Base-by-base conservation (phyloP, 1,140 invertebrate genomes). In the Hypothenemus hampei region DNA sequence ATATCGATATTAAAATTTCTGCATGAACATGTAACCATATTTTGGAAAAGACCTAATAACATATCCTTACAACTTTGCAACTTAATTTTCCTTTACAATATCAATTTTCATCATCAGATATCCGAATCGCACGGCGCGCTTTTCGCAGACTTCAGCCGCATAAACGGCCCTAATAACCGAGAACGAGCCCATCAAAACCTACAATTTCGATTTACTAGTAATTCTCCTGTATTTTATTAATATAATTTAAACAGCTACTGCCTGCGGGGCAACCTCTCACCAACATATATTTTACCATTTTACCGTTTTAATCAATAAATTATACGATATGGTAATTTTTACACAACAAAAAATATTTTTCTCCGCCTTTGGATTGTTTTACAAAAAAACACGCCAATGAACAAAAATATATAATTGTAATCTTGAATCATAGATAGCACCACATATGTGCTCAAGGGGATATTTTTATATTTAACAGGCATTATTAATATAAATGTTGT, bases 21-120 rank as follows among this genome's bases (percentile, higher is more conserved):
- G n/a, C n/a, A n/a, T n/a, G n/a, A n/a, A n/a, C n/a, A n/a, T n/a
- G n/a, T n/a, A n/a, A n/a, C n/a, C n/a, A n/a, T n/a, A n/a, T n/a
- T n/a, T n/a, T n/a, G n/a, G n/a, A n/a, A n/a, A n/a, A n/a, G n/a
- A n/a, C n/a, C n/a, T 68, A 69, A 69, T 69, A 67, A 68, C 65
- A 64, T 48, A 65, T 57, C 67, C 65, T 65, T 26, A 45, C 24
- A 33, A 45, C 52, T 55, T 59, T 67, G 66, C 66, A 68, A 68
- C 66, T 68, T 69, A 69, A 69, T 69, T 68, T 68, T 60, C 59
- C 60, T 62, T 65, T 66, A 31, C 10, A 69, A 69, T 67, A 65
- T 65, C 65, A 67, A 69, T 65, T 67, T 68, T 70, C 68, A 69
- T n/a, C n/a, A 68, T 69, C 66, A 67, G 66, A 69, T 67, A 67